A percentile compares a stretch with the other conserved stretches of the same genome.
Evolutionary conservation across 2,888 invertebrate species (phyloP).

Genomic region (Thecophora atra): DNA sequence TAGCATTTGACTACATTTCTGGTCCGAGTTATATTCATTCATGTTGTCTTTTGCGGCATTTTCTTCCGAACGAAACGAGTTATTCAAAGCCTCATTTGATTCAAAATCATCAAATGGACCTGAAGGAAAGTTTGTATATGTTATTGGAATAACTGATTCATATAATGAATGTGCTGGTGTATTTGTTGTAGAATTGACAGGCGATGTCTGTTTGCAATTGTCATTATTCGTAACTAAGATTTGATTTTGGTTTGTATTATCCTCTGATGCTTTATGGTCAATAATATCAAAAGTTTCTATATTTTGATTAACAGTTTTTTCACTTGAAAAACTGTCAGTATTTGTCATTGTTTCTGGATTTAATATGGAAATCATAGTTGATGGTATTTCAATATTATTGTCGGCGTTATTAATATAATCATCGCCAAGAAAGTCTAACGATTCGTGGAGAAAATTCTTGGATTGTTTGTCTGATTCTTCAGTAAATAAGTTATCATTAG

Average conservation of each 20-base stretch:
- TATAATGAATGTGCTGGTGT: not conserved
- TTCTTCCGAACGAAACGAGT: not conserved
- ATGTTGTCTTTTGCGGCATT: not conserved
- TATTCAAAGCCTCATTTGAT: not conserved
- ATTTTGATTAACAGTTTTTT: not conserved
- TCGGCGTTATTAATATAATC: not conserved
- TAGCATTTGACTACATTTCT: no score
- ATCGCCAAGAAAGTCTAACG: not conserved
- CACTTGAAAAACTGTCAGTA: not conserved
- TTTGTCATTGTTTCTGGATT: not conserved
- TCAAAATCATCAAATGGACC: no score
- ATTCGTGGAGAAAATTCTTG: not conserved
- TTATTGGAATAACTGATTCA: not conserved
- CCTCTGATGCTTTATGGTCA: not conserved
- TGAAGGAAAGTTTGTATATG: no score
- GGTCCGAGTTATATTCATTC: not conserved
- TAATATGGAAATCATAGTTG: not conserved
- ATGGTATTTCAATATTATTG: conserved; percentile 2
- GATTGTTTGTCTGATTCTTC: not conserved
- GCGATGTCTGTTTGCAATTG: not conserved
- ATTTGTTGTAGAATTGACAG: no score
- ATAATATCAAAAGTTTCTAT: not conserved
- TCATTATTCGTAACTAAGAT: not conserved
- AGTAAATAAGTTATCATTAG: not conserved
- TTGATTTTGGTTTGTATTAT: no score